These are phyloP conservation scores for Blera fallax DNA, from an alignment of 2,888 invertebrate genomes.

Conservation along the genomic window DNA sequence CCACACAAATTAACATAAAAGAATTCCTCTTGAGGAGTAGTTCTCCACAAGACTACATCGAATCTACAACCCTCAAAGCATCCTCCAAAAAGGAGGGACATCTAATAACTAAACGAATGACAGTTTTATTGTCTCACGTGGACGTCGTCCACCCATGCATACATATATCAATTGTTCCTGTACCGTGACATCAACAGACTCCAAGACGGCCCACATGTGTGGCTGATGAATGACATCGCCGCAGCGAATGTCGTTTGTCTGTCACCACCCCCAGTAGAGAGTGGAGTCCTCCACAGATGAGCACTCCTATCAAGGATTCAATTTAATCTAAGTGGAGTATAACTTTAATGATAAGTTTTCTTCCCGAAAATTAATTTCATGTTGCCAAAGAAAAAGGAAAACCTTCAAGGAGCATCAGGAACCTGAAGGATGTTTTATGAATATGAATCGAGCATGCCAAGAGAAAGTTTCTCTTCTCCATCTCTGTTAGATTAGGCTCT, in stretches of 20 bases:
- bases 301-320: slow-evolving; percentile 14
- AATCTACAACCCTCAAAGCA: neutral
- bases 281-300: neutral
- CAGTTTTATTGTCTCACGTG: slow-evolving; percentile 48
- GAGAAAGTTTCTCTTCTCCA: neutral
- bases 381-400: slow-evolving; percentile 19
- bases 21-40: slow-evolving; percentile 1
- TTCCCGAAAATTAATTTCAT: slow-evolving; percentile 57
- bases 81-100: neutral
- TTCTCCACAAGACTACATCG: slow-evolving; percentile 1
- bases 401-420: neutral
- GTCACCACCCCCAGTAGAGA: neutral
- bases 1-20: slow-evolving; percentile 34
- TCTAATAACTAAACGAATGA: slow-evolving; percentile 24
- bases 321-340: slow-evolving; percentile 22
- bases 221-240: slow-evolving; percentile 1
- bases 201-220: neutral
- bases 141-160: neutral
- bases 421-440: slow-evolving; percentile 47
- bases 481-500: neutral
- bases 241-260: neutral
- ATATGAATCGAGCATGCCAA: slow-evolving; percentile 36
- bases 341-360: slow-evolving; percentile 57
- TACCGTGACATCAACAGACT: slow-evolving; percentile 4
- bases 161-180: neutral